Conservation (phyloP, 2,888 invertebrate species). For the Chrysotoxum bicinctum region DNA sequence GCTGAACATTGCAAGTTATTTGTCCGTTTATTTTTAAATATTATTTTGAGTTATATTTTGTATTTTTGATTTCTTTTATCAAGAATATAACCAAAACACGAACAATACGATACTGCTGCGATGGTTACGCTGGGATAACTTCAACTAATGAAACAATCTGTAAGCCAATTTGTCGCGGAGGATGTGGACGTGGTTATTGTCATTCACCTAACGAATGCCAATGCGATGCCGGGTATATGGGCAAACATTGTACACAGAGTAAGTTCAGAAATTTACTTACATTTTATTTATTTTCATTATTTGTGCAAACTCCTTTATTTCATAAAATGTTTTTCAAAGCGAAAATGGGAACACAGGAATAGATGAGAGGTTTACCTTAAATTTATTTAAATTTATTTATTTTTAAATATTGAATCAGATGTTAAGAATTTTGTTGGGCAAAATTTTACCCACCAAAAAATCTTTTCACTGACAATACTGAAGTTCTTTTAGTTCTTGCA, state of each 20-base stretch:
- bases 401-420: no score
- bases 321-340: no score
- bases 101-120: slow-evolving; percentile 88
- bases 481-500: no score
- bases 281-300: no score
- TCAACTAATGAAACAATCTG: slow-evolving; percentile 80
- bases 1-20: background rate
- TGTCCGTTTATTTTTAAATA: background rate
- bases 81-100: slow-evolving; percentile 87
- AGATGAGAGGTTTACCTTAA: no score
- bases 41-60: background rate
- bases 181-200: slow-evolving; percentile 82
- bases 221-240: slow-evolving; percentile 83
- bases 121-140: slow-evolving; percentile 86
- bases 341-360: no score
- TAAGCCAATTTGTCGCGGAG: slow-evolving; percentile 80
- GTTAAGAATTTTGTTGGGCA: no score
- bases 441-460: no score
- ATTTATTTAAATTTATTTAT: no score
- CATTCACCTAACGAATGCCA: slow-evolving; percentile 84
- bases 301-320: no score
- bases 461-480: no score
- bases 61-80: background rate
- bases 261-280: slow-evolving; percentile 65
- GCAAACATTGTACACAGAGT: slow-evolving; percentile 80